phyloP scores from a whole-genome alignment of 1,140 invertebrate species.

The Drosophila sturtevanti region DNA sequence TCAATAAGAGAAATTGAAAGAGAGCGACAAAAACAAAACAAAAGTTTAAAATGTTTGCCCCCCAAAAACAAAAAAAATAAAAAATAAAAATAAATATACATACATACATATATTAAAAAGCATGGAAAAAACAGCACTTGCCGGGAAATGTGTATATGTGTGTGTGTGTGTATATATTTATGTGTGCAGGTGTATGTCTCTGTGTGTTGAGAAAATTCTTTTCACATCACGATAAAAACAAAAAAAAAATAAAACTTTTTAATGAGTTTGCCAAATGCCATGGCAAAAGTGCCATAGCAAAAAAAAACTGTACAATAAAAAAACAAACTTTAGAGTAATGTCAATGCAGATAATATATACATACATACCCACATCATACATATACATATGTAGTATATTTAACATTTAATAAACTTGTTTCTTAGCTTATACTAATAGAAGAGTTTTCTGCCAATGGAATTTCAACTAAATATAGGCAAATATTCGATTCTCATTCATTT shows the following conservation, averaged over 20 bases:
- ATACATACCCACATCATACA: no score
- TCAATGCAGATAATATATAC: constrained; percentile 1
- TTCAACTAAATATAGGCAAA: background rate
- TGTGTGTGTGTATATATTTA: no score
- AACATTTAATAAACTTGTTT: background rate
- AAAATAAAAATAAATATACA: background rate
- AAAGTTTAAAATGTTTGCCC: constrained; percentile 38
- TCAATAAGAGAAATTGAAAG: constrained; percentile 12
- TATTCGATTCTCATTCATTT: background rate
- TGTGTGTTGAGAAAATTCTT: constrained; percentile 22
- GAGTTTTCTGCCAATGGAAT: background rate
- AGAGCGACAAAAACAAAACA: constrained; percentile 17
- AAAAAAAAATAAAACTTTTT: constrained; percentile 50
- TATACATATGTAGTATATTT: background rate
- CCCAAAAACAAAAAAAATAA: constrained; percentile 26
- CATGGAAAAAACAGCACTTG: background rate
- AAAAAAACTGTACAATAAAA: background rate
- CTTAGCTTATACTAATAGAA: background rate
- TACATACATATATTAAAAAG: background rate
- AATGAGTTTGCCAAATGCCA: constrained; percentile 78
- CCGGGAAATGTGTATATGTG: constrained; percentile 23
- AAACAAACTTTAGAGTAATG: constrained; percentile 7
- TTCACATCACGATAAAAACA: constrained; percentile 42
- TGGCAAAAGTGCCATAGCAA: constrained; percentile 34
- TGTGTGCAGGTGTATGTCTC: constrained; percentile 28